These are phyloP conservation scores for Megaustenia siamemsis DNA, from an alignment of 2,888 invertebrate species.

Conservation along the genomic window DNA sequence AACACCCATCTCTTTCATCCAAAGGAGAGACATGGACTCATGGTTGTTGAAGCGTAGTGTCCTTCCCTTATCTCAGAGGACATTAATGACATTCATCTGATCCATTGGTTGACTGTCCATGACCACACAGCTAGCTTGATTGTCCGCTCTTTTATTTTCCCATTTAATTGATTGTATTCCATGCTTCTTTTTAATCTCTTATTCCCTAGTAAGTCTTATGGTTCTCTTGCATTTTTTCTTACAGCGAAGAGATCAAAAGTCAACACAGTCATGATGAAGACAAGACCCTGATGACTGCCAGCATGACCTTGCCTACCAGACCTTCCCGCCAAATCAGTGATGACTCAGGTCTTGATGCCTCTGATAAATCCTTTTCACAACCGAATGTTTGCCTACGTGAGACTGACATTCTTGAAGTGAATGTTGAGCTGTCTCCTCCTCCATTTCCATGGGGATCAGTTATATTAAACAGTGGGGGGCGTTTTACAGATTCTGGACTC, in stretches of 20 bases:
- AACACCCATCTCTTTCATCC: no score
- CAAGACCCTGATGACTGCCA: conserved; percentile 71
- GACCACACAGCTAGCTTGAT: no score
- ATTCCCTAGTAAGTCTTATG: not conserved
- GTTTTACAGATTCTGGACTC: not conserved
- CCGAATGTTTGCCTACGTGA: conserved; percentile 63
- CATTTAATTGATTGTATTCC: no score
- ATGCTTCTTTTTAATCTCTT: not conserved
- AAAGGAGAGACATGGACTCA: no score
- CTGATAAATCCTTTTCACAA: conserved; percentile 56
- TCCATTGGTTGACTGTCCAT: no score
- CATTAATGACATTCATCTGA: no score
- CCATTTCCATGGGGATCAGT: conserved; percentile 51
- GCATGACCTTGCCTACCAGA: conserved; percentile 69
- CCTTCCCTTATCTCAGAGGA: no score
- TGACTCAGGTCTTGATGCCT: conserved; percentile 59
- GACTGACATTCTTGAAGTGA: conserved; percentile 63
- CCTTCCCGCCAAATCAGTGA: conserved; percentile 62
- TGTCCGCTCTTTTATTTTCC: no score
- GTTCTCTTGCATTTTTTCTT: not conserved
- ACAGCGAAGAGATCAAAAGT: conserved; percentile 51
- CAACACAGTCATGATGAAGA: conserved; percentile 64
- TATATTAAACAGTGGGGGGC: conserved; percentile 23
- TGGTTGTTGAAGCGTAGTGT: no score
- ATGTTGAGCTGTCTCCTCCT: conserved; percentile 52